These are phyloP conservation scores for Herpetotheres cachinnans DNA, from an alignment of 2,113 vertebrate species.

Conservation along the genomic window DNA sequence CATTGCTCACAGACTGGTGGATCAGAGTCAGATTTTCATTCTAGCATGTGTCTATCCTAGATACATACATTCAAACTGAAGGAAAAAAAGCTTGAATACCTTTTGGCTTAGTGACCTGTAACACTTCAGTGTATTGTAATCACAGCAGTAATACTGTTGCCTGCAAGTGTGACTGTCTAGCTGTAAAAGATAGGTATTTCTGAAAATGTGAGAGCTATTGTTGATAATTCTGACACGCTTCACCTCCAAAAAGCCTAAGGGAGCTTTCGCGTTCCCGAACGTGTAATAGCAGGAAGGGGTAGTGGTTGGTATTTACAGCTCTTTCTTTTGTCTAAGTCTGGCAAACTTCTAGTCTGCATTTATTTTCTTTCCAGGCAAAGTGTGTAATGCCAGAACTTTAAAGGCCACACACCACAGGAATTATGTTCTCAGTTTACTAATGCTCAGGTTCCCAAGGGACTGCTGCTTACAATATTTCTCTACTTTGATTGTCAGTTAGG, in stretches of 20 bases:
- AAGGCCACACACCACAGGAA: not conserved
- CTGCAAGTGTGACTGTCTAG: not conserved
- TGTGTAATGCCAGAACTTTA: not conserved
- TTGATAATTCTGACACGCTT: not conserved
- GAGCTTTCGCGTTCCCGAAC: not conserved
- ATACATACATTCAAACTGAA: not conserved
- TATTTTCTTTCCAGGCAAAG: not conserved
- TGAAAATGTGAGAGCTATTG: not conserved
- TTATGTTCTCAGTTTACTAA: not conserved
- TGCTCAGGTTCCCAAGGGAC: not conserved
- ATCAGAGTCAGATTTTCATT: not conserved
- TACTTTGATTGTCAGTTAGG: not conserved
- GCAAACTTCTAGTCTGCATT: not conserved
- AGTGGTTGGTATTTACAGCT: not conserved
- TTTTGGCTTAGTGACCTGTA: not conserved
- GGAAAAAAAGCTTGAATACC: not conserved
- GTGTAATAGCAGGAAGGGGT: not conserved
- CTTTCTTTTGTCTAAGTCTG: not conserved
- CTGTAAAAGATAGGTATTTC: not conserved
- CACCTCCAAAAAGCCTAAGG: not conserved
- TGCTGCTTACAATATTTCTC: not conserved
- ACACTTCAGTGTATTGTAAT: not conserved
- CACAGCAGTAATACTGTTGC: not conserved
- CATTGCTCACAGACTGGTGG: constrained; percentile 3
- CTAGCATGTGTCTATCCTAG: not conserved